Conservation (phyloP, 2,888 invertebrate genomes). For the Leptinotarsa haldemani region DNA sequence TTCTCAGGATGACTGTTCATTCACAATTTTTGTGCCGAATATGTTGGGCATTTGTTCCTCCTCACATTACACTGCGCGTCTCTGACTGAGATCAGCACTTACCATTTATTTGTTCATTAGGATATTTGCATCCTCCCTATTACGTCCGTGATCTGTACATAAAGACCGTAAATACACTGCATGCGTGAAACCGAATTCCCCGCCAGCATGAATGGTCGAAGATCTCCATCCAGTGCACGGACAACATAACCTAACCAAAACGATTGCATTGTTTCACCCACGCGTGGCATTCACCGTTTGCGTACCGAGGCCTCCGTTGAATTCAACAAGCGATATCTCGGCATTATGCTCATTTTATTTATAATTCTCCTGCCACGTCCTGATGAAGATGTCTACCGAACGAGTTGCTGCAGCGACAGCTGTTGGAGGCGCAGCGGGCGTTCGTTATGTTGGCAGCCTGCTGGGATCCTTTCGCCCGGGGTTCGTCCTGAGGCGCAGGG, state of each 20-base stretch:
- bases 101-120: too few species aligned
- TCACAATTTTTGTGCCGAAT: too few species aligned
- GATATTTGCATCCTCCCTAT: neutral
- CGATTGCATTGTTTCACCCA: slow-evolving; percentile 24
- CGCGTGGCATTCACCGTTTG: slow-evolving; percentile 10
- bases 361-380: slow-evolving; percentile 61
- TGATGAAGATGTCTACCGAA: slow-evolving; percentile 65
- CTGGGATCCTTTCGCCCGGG: slow-evolving; percentile 26
- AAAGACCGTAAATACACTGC: too few species aligned
- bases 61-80: too few species aligned
- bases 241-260: slow-evolving; percentile 25
- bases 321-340: slow-evolving; percentile 60
- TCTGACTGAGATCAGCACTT: too few species aligned
- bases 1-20: too few species aligned
- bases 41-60: too few species aligned
- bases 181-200: neutral
- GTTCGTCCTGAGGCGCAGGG: neutral
- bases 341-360: slow-evolving; percentile 61
- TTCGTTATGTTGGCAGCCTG: slow-evolving; percentile 37
- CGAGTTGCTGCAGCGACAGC: slow-evolving; percentile 64
- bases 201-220: neutral
- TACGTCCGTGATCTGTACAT: neutral
- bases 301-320: slow-evolving; percentile 40
- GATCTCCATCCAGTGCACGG: slow-evolving; percentile 5
- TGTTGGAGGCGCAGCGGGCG: slow-evolving; percentile 56